phyloP scores from a whole-genome alignment of 1,140 invertebrate genomes.

The Drosophila funebris region DNA sequence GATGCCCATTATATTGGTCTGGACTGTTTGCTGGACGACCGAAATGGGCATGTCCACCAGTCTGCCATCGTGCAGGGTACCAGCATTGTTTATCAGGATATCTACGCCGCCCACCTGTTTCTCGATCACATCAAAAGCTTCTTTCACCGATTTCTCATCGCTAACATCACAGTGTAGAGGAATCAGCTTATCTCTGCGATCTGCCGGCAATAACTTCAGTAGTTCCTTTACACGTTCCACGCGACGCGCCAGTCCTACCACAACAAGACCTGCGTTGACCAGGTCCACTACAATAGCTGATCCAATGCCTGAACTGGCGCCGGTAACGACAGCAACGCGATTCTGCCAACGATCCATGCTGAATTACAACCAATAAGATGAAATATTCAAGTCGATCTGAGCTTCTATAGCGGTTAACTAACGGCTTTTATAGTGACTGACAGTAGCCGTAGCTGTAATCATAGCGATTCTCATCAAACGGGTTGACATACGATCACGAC shows the following conservation, averaged over 20 bases:
- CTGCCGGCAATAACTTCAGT: slow-evolving; percentile 48
- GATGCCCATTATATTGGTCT: slow-evolving; percentile 89
- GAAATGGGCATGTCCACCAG: slow-evolving; percentile 74
- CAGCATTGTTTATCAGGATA: slow-evolving; percentile 91
- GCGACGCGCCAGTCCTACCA: slow-evolving; percentile 89
- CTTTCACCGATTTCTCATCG: slow-evolving; percentile 87
- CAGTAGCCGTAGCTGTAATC: neutral
- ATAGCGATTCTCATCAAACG: too few species aligned
- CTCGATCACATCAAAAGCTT: slow-evolving; percentile 87
- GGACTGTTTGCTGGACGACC: slow-evolving; percentile 85
- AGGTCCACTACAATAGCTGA: slow-evolving; percentile 85
- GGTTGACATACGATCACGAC: too few species aligned
- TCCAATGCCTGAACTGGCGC: slow-evolving; percentile 90
- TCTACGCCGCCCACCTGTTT: slow-evolving; percentile 87
- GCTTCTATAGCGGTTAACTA: neutral
- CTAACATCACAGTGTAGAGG: slow-evolving; percentile 87
- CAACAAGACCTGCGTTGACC: slow-evolving; percentile 86
- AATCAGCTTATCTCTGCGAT: slow-evolving; percentile 80
- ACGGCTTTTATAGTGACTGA: slow-evolving; percentile 43
- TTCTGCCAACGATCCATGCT: slow-evolving; percentile 88
- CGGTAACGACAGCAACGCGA: slow-evolving; percentile 89
- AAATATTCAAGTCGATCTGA: neutral
- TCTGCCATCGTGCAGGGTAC: slow-evolving; percentile 83
- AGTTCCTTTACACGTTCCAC: slow-evolving; percentile 85
- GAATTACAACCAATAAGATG: too few species aligned